phyloP scores from a whole-genome alignment of 2,888 invertebrate genomes.

The Anticlea derivata region DNA sequence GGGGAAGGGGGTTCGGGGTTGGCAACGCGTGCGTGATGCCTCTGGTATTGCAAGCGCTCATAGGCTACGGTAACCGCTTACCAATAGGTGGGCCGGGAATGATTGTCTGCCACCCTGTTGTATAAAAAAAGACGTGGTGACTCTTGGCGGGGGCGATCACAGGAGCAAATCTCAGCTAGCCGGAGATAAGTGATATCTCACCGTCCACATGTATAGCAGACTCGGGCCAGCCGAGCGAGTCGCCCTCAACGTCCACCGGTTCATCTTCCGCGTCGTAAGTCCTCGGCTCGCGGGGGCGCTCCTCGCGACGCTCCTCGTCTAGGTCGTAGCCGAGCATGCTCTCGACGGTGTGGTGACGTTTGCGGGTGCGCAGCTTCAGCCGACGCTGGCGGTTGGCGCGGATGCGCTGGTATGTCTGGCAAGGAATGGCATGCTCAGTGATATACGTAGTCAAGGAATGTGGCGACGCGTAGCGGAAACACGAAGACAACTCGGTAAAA shows the following conservation, averaged over 20 bases:
- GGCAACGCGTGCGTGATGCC: too few species aligned
- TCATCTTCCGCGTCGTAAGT: conserved; percentile 77
- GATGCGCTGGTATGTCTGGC: conserved; percentile 72
- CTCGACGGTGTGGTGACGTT: conserved; percentile 82
- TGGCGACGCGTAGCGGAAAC: too few species aligned
- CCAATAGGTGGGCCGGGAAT: too few species aligned
- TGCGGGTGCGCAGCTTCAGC: conserved; percentile 77
- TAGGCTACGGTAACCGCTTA: too few species aligned
- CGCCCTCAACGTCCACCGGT: conserved; percentile 79
- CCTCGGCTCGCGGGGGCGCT: conserved; percentile 65
- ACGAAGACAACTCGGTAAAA: too few species aligned
- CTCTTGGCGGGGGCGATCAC: too few species aligned
- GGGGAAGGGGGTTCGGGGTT: too few species aligned
- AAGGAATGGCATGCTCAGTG: neutral
- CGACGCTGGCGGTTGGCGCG: conserved; percentile 80
- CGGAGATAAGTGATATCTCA: conserved; percentile 30
- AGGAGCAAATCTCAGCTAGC: too few species aligned
- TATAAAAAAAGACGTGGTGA: too few species aligned
- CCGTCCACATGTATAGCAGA: conserved; percentile 71
- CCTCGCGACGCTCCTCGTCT: conserved; percentile 74
- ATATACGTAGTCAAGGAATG: too few species aligned
- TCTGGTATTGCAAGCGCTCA: too few species aligned
- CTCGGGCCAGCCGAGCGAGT: conserved; percentile 80
- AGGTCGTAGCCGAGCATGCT: conserved; percentile 80
- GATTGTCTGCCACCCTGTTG: too few species aligned